These are phyloP conservation scores for Darevskia nairensis DNA, from an alignment of 2,797 vertebrate genomes.

Conservation along the genomic window DNA sequence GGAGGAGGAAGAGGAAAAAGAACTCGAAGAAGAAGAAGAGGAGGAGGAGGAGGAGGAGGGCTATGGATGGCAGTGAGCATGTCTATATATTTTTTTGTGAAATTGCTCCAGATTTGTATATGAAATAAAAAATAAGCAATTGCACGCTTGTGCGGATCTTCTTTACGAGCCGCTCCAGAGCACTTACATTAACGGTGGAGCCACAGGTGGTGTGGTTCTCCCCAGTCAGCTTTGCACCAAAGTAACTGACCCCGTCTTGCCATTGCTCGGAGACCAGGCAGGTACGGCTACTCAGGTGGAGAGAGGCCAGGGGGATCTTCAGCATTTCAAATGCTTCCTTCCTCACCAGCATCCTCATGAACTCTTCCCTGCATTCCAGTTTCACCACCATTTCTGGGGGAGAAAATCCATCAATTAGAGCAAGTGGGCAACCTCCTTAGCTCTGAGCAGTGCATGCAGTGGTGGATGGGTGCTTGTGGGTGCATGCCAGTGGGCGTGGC, in stretches of 20 bases:
- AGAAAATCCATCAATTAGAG: constrained; percentile 38
- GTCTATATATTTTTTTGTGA: too few species aligned
- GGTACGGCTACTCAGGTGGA: constrained; percentile 59
- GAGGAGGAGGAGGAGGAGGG: too few species aligned
- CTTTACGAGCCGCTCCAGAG: not conserved
- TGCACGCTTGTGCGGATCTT: not conserved
- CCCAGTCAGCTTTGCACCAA: constrained; percentile 66
- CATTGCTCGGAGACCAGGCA: constrained; percentile 69
- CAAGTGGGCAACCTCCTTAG: too few species aligned
- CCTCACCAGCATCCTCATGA: constrained; percentile 74
- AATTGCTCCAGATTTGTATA: too few species aligned
- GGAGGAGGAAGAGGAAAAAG: too few species aligned
- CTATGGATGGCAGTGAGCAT: too few species aligned
- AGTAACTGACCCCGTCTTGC: constrained; percentile 50
- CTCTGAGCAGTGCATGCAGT: too few species aligned
- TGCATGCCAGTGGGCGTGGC: too few species aligned
- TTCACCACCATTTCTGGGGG: constrained; percentile 70
- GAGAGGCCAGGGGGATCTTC: constrained; percentile 49
- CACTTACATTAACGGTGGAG: constrained; percentile 68
- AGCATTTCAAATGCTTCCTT: constrained; percentile 70
- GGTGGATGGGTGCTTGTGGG: too few species aligned
- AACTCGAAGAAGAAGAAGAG: too few species aligned
- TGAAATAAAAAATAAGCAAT: too few species aligned
- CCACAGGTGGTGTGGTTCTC: constrained; percentile 74
- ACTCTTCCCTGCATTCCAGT: constrained; percentile 67